A percentile compares a stretch with the other conserved stretches of the same genome.
phyloP scores from a whole-genome alignment of 2,113 vertebrate genomes.

The Rhegmatorhina hoffmannsi region DNA sequence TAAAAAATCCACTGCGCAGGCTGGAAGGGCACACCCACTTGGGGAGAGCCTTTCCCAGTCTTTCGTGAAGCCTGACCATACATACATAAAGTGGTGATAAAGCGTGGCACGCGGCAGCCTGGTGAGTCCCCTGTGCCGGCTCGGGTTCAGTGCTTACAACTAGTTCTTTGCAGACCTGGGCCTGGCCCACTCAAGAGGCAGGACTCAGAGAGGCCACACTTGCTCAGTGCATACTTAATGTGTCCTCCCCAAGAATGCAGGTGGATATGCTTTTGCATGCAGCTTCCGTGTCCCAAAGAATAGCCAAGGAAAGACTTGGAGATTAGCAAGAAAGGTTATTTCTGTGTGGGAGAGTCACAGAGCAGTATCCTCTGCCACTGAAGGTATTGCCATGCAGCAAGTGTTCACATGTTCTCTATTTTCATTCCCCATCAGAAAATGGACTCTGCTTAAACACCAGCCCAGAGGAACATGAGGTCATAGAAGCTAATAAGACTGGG shows the following conservation, averaged over 20 bases:
- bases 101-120: not conserved
- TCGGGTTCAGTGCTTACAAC: rapidly evolving
- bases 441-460: not conserved
- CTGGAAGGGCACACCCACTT: too few species aligned
- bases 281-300: not conserved
- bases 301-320: not conserved
- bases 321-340: not conserved
- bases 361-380: not conserved
- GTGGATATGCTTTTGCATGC: not conserved
- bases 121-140: not conserved
- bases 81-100: not conserved
- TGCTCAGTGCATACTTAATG: not conserved
- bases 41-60: too few species aligned
- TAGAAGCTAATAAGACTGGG: not conserved
- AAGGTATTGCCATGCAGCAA: not conserved
- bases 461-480: not conserved
- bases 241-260: rapidly evolving
- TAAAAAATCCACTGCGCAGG: too few species aligned
- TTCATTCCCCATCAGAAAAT: not conserved
- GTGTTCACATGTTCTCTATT: not conserved
- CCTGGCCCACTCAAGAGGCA: not conserved
- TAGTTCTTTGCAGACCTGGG: rapidly evolving
- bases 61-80: too few species aligned
- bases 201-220: rapidly evolving
- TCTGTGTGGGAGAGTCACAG: not conserved